A percentile compares a stretch with the other conserved stretches of the same genome.
Evolutionary conservation across 1,140 invertebrate genomes (phyloP).

Genomic region (Platorchestia sp.): DNA sequence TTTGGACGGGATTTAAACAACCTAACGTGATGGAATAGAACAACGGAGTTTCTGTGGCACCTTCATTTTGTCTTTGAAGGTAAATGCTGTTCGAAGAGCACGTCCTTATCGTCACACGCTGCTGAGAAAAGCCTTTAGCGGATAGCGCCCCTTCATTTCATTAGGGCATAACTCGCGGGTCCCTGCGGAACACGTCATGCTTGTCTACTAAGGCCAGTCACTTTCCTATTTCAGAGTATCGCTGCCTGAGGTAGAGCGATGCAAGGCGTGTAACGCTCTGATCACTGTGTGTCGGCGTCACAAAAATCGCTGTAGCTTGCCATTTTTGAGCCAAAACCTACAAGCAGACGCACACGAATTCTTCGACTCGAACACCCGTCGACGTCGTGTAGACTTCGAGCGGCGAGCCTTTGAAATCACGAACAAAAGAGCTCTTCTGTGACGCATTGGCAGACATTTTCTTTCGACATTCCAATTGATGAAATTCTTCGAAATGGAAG

Average conservation of each 20-base stretch:
- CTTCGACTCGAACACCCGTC: conserved; percentile 36
- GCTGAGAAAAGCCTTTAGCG: background rate
- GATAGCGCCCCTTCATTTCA: background rate
- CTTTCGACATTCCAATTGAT: conserved; percentile 47
- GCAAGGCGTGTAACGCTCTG: conserved; percentile 6
- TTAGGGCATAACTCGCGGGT: conserved; percentile 18
- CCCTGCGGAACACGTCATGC: conserved; percentile 21
- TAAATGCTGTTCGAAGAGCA: background rate
- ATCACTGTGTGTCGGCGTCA: conserved; percentile 30
- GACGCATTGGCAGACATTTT: conserved; percentile 50
- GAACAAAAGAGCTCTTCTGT: conserved; percentile 40
- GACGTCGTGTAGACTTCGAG: conserved; percentile 44
- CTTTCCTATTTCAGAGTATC: conserved; percentile 27
- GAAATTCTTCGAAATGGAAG: conserved; percentile 44
- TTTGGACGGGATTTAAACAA: background rate
- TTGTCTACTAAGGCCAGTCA: background rate
- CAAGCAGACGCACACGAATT: conserved; percentile 51
- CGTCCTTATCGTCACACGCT: background rate
- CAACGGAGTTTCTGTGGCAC: background rate
- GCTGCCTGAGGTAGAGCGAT: background rate
- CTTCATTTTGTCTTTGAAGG: background rate
- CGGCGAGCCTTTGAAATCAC: conserved; percentile 52
- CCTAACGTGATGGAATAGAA: background rate
- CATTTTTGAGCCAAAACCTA: conserved; percentile 53
- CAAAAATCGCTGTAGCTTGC: conserved; percentile 36